phyloP scores from a whole-genome alignment of 2,113 vertebrate species.

The Oophaga pumilio region DNA sequence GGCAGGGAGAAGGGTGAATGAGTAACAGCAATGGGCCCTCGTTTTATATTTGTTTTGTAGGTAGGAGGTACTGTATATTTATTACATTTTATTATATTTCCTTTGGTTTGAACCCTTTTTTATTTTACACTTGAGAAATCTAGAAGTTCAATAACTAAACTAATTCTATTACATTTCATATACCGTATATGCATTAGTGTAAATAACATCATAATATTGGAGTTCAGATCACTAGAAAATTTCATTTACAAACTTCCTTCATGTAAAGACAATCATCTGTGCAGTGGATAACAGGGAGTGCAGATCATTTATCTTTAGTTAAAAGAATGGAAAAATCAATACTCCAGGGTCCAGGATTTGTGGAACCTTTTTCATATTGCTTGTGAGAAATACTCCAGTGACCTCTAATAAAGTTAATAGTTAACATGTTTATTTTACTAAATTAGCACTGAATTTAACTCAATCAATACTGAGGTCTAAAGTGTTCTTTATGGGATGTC shows the following conservation, averaged over 20 bases:
- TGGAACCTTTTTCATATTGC: slow-evolving; percentile 62
- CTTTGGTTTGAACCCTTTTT: too few species aligned
- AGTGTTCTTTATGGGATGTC: slow-evolving; percentile 41
- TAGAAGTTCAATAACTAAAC: too few species aligned
- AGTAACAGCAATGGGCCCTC: too few species aligned
- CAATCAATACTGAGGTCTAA: slow-evolving; percentile 76
- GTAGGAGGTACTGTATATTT: too few species aligned
- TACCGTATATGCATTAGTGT: background rate
- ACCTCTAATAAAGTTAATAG: slow-evolving; percentile 73
- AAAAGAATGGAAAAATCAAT: slow-evolving; percentile 65
- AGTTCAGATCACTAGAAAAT: background rate
- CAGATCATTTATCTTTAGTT: slow-evolving; percentile 49
- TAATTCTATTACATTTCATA: background rate
- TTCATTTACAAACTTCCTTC: background rate
- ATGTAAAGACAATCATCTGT: background rate
- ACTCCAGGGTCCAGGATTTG: slow-evolving; percentile 73
- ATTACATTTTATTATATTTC: too few species aligned
- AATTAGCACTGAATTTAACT: slow-evolving; percentile 73
- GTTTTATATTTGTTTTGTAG: too few species aligned
- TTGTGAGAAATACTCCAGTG: slow-evolving; percentile 72
- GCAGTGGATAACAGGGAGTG: background rate
- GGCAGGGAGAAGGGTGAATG: too few species aligned
- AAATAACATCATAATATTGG: background rate
- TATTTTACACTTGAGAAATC: too few species aligned
- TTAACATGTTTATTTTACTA: slow-evolving; percentile 76